Conservation (phyloP, 1,140 invertebrate genomes). For the Nasonia vitripennis region DNA sequence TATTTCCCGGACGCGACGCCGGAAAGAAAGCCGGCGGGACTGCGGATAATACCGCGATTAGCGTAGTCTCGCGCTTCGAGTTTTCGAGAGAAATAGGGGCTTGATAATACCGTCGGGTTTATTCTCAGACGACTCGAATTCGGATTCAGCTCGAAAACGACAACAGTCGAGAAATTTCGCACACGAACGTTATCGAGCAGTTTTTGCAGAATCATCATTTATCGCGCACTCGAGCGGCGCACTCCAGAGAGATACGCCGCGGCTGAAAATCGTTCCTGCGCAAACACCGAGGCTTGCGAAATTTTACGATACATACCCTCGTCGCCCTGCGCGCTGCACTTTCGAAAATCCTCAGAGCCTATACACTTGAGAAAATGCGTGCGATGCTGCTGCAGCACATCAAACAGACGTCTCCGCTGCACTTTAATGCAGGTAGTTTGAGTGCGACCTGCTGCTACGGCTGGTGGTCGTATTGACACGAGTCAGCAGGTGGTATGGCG, state of each 20-base stretch:
- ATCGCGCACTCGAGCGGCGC: neutral
- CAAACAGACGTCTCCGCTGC: conserved; percentile 4
- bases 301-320: conserved; percentile 32
- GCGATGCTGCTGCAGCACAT: neutral
- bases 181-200: neutral
- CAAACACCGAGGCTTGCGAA: conserved; percentile 51
- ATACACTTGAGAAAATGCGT: conserved; percentile 20
- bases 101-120: too few relatives aligned
- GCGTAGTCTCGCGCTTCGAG: neutral
- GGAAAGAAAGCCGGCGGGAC: neutral
- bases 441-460: conserved; percentile 57
- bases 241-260: neutral
- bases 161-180: too few relatives aligned
- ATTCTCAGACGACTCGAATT: too few relatives aligned
- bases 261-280: conserved; percentile 2
- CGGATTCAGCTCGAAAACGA: too few relatives aligned
- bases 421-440: conserved; percentile 21
- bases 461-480: conserved; percentile 61
- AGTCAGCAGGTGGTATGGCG: conserved; percentile 54
- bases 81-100: too few relatives aligned
- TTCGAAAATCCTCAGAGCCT: conserved; percentile 5
- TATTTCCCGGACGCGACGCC: neutral
- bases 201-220: neutral
- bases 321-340: neutral
- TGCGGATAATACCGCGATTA: conserved; percentile 22